Conservation (phyloP, 2,888 invertebrate species). For the Mycalesis mineus region DNA sequence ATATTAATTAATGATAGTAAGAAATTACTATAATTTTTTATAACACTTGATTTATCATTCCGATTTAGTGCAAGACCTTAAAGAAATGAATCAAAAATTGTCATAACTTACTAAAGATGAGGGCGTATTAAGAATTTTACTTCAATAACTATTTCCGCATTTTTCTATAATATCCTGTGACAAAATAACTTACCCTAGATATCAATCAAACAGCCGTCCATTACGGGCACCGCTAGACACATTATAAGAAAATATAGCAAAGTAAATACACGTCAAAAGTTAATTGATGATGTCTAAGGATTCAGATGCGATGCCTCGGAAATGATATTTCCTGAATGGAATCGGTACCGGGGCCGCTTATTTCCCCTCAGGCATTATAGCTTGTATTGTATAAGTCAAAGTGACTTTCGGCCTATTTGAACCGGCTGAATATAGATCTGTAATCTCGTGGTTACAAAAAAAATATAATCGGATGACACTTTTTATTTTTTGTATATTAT, state of each 20-base stretch:
- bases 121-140: no score
- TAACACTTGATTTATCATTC: no score
- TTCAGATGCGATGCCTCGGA: constrained; percentile 25
- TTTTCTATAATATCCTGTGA: background rate
- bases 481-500: no score
- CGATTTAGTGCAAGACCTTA: no score
- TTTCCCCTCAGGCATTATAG: background rate
- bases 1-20: no score
- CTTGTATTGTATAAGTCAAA: background rate
- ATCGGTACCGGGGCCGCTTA: constrained; percentile 3
- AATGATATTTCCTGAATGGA: constrained; percentile 26
- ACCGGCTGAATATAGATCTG: no score
- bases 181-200: background rate
- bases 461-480: no score
- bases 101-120: no score
- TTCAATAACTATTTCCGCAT: no score
- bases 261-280: constrained; percentile 21
- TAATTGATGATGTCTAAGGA: constrained; percentile 26
- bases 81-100: no score
- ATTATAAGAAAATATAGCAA: background rate
- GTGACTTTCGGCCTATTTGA: background rate
- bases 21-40: no score
- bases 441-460: no score
- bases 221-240: background rate
- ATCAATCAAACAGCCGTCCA: background rate